Evolutionary conservation across 2,888 invertebrate genomes (phyloP).

Genomic region (Argyresthia albistria): DNA sequence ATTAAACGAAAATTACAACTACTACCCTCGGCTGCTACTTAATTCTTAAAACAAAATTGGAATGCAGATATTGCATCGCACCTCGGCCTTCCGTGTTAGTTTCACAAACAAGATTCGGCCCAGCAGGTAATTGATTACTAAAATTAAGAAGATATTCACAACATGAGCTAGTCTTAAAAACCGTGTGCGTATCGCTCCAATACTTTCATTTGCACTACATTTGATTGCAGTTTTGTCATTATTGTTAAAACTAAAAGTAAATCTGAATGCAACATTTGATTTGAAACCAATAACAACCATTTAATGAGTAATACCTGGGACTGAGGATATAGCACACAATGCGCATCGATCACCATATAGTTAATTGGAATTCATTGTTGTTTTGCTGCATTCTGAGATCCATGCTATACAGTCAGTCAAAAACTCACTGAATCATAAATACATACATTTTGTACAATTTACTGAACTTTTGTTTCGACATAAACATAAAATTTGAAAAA

Average conservation of each 20-base stretch:
- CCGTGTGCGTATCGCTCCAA: conserved; percentile 63
- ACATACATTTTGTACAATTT: conserved; percentile 49
- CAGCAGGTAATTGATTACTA: conserved; percentile 27
- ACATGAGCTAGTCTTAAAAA: conserved; percentile 40
- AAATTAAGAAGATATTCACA: conserved; percentile 40
- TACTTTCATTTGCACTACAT: conserved; percentile 61
- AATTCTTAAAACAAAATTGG: conserved; percentile 62
- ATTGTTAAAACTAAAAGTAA: conserved; percentile 53
- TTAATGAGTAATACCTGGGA: conserved; percentile 39
- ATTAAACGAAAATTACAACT: conserved; percentile 60
- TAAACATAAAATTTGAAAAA: conserved; percentile 22
- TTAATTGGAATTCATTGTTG: not conserved
- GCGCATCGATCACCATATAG: conserved; percentile 15
- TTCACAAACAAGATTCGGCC: conserved; percentile 11
- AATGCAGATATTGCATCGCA: conserved; percentile 72
- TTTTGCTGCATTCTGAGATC: conserved; percentile 68
- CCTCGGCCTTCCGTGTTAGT: conserved; percentile 37
- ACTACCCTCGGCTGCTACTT: conserved; percentile 58
- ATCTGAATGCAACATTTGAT: conserved; percentile 65
- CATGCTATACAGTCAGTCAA: conserved; percentile 65
- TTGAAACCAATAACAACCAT: conserved; percentile 62
- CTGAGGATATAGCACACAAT: too few relatives aligned
- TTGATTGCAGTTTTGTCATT: conserved; percentile 58
- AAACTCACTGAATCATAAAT: conserved; percentile 56
- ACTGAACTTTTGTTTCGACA: conserved; percentile 31